A percentile compares a stretch with the other conserved stretches of the same genome.
phyloP scores from a whole-genome alignment of 2,888 invertebrate species.

The Physocephala rufipes region DNA sequence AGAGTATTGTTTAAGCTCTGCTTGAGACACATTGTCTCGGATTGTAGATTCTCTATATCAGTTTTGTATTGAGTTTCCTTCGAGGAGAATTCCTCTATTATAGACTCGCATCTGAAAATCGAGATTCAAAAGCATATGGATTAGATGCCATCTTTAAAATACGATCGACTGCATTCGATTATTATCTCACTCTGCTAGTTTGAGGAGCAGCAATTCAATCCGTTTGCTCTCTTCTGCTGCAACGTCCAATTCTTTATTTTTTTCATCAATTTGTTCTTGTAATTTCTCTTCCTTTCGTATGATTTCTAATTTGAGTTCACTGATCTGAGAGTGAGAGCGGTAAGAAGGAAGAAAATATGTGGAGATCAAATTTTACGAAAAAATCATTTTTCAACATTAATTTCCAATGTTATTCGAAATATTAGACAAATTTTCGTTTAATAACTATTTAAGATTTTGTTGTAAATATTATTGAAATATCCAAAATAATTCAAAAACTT shows the following conservation, averaged over 20 bases:
- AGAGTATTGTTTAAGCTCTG: conserved; percentile 54
- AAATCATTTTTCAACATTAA: no score
- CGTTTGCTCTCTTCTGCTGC: conserved; percentile 42
- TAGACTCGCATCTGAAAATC: conserved; percentile 46
- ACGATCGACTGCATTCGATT: not conserved
- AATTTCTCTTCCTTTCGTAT: conserved; percentile 42
- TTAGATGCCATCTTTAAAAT: not conserved
- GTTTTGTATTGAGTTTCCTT: conserved; percentile 44
- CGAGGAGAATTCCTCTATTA: conserved; percentile 40
- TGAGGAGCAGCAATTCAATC: conserved; percentile 41
- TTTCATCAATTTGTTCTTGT: conserved; percentile 40
- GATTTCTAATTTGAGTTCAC: conserved; percentile 43
- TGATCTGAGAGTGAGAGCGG: conserved; percentile 38
- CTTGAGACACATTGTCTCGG: conserved; percentile 45
- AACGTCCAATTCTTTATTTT: conserved; percentile 38
- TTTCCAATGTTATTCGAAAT: no score
- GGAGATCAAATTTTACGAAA: no score
- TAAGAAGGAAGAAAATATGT: not conserved
- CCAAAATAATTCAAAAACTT: no score
- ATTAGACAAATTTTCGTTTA: no score
- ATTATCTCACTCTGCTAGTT: conserved; percentile 44
- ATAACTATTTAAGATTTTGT: no score
- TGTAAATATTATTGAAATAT: no score
- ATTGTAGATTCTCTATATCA: conserved; percentile 49
- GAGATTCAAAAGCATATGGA: not conserved